Percentiles rank a stretch among this genome's conserved stretches.
Evolutionary conservation across 2,113 vertebrate genomes (phyloP).

Genomic region (Chamaetylas fuelleborni): DNA sequence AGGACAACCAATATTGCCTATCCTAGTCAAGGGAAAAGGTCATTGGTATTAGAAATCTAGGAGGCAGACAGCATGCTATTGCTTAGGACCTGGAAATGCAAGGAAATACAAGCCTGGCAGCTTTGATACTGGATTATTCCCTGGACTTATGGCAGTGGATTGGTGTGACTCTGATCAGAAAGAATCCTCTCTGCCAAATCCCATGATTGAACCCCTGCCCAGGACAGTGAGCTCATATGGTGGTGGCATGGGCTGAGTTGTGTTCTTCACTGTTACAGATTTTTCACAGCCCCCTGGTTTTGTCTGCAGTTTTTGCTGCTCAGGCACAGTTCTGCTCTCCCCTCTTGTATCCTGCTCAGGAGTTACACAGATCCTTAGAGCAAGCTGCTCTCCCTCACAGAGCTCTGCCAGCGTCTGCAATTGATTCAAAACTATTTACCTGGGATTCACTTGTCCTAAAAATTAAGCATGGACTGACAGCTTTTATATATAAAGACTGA

Average conservation of each 20-base stretch:
- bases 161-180: background rate
- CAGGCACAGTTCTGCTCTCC: background rate
- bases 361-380: background rate
- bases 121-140: background rate
- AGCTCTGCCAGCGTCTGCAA: background rate
- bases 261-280: slow-evolving; percentile 6
- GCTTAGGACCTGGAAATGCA: background rate
- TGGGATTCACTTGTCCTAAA: background rate
- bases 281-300: slow-evolving; percentile 28
- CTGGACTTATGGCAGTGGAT: background rate
- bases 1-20: background rate
- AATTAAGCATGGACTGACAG: background rate
- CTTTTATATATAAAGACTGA: background rate
- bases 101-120: background rate
- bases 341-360: background rate
- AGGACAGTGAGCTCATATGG: slow-evolving; percentile 1
- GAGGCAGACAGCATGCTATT: background rate
- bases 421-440: rapidly evolving
- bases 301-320: background rate
- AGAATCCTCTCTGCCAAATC: slow-evolving; percentile 9
- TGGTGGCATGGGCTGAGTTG: background rate
- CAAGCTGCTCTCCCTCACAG: background rate
- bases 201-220: background rate
- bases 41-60: background rate
- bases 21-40: background rate